Conservation (phyloP, 2,797 vertebrate genomes). For the Brachyalestes nurse region DNA sequence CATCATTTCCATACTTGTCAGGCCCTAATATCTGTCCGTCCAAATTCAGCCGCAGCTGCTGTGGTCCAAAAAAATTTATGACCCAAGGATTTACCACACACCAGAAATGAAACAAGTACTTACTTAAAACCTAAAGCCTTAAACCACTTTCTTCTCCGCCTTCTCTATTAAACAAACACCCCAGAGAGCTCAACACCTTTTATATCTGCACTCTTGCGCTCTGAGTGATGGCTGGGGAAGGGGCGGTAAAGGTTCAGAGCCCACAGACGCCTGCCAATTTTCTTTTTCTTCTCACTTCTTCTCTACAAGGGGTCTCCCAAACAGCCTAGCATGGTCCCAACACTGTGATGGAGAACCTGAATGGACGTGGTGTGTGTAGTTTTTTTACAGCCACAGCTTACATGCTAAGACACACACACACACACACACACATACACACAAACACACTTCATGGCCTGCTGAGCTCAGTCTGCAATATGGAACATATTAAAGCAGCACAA, state of each 20-base stretch:
- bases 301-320: conserved; percentile 26
- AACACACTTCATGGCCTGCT: conserved; percentile 12
- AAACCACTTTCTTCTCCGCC: conserved; percentile 22
- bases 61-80: not conserved
- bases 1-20: not conserved
- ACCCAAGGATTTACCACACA: conserved; percentile 24
- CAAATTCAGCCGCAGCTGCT: not conserved
- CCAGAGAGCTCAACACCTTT: conserved; percentile 36
- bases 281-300: conserved; percentile 33
- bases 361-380: conserved; percentile 30
- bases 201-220: conserved; percentile 24
- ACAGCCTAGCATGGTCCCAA: conserved; percentile 11
- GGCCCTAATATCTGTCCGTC: not conserved
- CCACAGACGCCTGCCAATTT: conserved; percentile 13
- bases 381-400: conserved; percentile 15
- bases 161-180: conserved; percentile 34
- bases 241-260: conserved; percentile 3
- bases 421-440: conserved; percentile 10
- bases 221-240: conserved; percentile 41
- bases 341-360: conserved; percentile 37
- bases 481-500: conserved; percentile 33
- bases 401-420: not conserved
- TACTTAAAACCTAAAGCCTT: conserved; percentile 6
- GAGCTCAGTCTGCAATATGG: conserved; percentile 32
- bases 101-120: conserved; percentile 17